These are phyloP conservation scores for Lumbricus terrestris DNA, from an alignment of 2,888 invertebrate species.

Conservation along the genomic window DNA sequence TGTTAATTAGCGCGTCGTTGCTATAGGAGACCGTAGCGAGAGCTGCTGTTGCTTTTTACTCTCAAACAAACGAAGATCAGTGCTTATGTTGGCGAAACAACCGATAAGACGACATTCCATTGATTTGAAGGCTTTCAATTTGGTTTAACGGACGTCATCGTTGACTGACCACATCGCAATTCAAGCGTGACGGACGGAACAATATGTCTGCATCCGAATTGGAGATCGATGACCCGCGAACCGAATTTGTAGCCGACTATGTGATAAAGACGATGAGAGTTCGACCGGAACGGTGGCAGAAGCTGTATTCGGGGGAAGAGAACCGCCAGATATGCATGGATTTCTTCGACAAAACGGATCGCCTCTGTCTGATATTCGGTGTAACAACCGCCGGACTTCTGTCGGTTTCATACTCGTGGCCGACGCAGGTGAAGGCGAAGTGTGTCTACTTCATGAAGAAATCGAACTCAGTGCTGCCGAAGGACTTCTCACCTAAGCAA, in stretches of 20 bases:
- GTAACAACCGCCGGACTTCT: slow-evolving; percentile 60
- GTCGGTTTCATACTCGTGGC: slow-evolving; percentile 80
- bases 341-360: slow-evolving; percentile 58
- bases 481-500: slow-evolving; percentile 63
- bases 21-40: not conserved
- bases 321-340: slow-evolving; percentile 55
- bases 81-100: too few relatives aligned
- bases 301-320: slow-evolving; percentile 65
- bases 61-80: not conserved
- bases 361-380: slow-evolving; percentile 47
- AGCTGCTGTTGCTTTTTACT: not conserved
- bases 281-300: slow-evolving; percentile 89
- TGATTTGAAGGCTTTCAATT: not conserved
- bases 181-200: slow-evolving; percentile 5
- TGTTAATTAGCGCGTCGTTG: not conserved
- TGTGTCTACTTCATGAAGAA: slow-evolving; percentile 76
- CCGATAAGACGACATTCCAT: too few relatives aligned
- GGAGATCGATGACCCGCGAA: slow-evolving; percentile 68
- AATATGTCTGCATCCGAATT: slow-evolving; percentile 43
- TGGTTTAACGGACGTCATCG: not conserved
- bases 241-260: slow-evolving; percentile 80
- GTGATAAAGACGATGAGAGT: slow-evolving; percentile 70
- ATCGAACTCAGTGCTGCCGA: slow-evolving; percentile 68
- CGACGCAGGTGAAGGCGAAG: slow-evolving; percentile 68
- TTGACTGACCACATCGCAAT: not conserved